Percentiles rank a stretch among this genome's conserved stretches.
These are phyloP conservation scores for Narcine bancroftii DNA, from an alignment of 2,113 vertebrate species.

Conservation along the genomic window DNA sequence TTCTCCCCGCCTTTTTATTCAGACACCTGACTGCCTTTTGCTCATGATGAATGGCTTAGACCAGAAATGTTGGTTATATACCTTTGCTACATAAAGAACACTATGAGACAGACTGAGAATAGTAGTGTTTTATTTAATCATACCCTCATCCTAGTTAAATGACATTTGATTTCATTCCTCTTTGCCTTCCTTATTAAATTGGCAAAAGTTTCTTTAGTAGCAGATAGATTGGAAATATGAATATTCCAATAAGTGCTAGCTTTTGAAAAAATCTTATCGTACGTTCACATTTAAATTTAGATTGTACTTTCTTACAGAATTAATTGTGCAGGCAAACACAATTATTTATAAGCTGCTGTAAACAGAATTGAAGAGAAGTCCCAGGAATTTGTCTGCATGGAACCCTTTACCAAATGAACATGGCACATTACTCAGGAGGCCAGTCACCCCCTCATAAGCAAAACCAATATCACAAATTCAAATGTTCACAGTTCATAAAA, in stretches of 20 bases:
- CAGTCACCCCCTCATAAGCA: conserved; percentile 4
- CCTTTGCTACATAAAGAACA: too few relatives aligned
- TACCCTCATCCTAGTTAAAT: not conserved
- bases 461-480: not conserved
- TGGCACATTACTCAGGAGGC: conserved; percentile 1
- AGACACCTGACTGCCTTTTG: too few relatives aligned
- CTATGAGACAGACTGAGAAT: too few relatives aligned
- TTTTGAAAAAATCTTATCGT: not conserved
- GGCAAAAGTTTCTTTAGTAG: conserved; percentile 6
- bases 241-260: not conserved
- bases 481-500: conserved; percentile 2
- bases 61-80: too few relatives aligned
- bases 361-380: not conserved
- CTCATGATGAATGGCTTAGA: too few relatives aligned
- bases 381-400: not conserved
- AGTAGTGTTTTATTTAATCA: not conserved
- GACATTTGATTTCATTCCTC: not conserved
- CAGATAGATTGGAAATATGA: not conserved
- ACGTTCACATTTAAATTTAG: not conserved
- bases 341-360: conserved; percentile 12
- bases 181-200: not conserved
- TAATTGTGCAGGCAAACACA: conserved; percentile 22
- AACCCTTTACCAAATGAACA: not conserved
- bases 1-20: too few relatives aligned
- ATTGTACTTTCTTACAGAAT: not conserved